Evolutionary conservation across 2,113 vertebrate species (phyloP).

Genomic region (Hirundichthys speculiger): DNA sequence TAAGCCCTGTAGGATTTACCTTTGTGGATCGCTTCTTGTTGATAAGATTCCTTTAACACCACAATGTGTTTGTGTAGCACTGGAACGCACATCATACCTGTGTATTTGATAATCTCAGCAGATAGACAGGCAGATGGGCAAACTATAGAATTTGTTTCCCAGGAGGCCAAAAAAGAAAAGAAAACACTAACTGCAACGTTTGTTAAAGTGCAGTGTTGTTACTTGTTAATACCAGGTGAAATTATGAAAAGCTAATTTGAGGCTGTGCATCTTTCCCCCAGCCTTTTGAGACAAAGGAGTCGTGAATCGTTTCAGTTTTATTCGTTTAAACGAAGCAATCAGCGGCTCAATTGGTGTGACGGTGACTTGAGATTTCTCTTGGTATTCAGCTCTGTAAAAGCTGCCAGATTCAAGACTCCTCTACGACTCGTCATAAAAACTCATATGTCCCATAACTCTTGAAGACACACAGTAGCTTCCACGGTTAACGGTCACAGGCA

Average conservation of each 20-base stretch:
- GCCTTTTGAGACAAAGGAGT: conserved; percentile 29
- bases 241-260: conserved; percentile 10
- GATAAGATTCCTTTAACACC: conserved; percentile 26
- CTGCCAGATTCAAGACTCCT: conserved; percentile 49
- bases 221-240: conserved; percentile 20
- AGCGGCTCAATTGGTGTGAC: conserved; percentile 62
- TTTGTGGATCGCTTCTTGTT: conserved; percentile 13
- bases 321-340: conserved; percentile 72
- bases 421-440: conserved; percentile 55
- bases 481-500: conserved; percentile 43
- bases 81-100: neutral
- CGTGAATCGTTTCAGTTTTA: conserved; percentile 52
- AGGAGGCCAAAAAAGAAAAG: neutral
- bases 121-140: conserved; percentile 14
- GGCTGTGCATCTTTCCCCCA: conserved; percentile 8
- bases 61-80: conserved; percentile 8
- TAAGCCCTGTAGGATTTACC: conserved; percentile 33
- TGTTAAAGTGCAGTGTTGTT: conserved; percentile 12
- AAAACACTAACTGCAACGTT: conserved; percentile 11
- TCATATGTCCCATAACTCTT: conserved; percentile 64
- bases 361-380: conserved; percentile 66
- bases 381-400: conserved; percentile 42
- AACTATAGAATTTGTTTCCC: neutral
- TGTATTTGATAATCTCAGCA: conserved; percentile 14
- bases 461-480: conserved; percentile 52